phyloP scores from a whole-genome alignment of 2,113 vertebrate species.

The Sisor rabdophorus region DNA sequence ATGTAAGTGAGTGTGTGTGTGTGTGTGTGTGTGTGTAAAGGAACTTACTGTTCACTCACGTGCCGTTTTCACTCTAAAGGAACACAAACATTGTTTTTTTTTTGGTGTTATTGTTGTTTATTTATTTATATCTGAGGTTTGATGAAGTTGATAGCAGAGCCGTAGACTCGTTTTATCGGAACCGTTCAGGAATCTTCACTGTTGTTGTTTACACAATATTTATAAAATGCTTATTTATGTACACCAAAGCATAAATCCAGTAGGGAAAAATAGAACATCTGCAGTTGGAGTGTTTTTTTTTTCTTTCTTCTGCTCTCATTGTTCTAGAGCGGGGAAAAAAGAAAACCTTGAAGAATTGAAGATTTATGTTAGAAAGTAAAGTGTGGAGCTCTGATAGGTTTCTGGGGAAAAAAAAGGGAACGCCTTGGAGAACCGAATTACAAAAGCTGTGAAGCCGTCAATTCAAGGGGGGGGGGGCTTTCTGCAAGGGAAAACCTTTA shows the following conservation, averaged over 20 bases:
- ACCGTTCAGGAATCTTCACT: neutral
- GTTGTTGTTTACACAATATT: neutral
- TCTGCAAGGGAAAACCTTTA: no score
- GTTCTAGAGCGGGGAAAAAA: neutral
- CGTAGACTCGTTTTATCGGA: neutral
- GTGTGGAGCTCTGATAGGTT: no score
- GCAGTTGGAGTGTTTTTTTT: neutral
- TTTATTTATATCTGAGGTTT: conserved; percentile 48
- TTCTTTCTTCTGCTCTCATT: neutral
- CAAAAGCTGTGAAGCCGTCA: neutral
- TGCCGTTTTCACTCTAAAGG: neutral
- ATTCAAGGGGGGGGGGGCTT: no score
- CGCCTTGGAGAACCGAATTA: neutral
- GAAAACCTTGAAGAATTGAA: neutral
- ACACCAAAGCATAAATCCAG: neutral
- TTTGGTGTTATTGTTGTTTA: neutral
- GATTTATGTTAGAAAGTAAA: no score
- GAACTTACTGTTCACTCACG: neutral
- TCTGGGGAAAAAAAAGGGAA: no score
- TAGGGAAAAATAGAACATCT: no score
- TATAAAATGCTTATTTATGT: conserved; percentile 29
- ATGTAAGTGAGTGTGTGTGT: neutral
- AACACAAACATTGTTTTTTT: neutral
- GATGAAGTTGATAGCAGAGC: conserved; percentile 26
- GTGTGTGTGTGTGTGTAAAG: neutral